Percentiles rank a stretch among this genome's conserved stretches.
These are phyloP conservation scores for Hypena proboscidalis DNA, from an alignment of 2,888 invertebrate species.

Conservation along the genomic window DNA sequence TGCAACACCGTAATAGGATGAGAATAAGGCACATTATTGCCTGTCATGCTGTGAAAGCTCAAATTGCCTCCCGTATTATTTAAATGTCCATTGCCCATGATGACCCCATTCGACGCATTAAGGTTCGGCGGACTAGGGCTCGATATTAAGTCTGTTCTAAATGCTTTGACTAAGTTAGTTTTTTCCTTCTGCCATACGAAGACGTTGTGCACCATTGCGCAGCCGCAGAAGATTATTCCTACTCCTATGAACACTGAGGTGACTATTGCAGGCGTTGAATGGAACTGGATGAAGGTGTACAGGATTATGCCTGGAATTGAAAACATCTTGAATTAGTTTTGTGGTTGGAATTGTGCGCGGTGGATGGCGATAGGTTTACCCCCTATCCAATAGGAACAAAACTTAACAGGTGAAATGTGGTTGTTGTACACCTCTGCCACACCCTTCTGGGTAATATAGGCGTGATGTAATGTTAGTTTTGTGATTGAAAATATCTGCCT, in stretches of 20 bases:
- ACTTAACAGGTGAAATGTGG: too few relatives aligned
- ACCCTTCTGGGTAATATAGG: too few relatives aligned
- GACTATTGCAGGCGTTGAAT: conserved; percentile 95
- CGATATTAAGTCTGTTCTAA: conserved; percentile 65
- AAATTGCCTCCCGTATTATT: conserved; percentile 74
- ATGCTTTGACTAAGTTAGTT: conserved; percentile 91
- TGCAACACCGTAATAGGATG: conserved; percentile 79
- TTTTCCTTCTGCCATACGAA: conserved; percentile 97
- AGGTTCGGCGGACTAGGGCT: conserved; percentile 54
- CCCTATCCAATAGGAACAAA: too few relatives aligned
- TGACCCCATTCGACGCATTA: conserved; percentile 70
- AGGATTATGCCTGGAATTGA: conserved; percentile 93
- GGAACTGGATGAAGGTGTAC: conserved; percentile 96
- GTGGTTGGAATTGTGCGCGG: conserved; percentile 25
- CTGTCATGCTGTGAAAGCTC: conserved; percentile 73
- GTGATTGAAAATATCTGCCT: too few relatives aligned
- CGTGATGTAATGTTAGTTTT: too few relatives aligned
- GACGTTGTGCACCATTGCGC: conserved; percentile 97
- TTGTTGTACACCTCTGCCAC: too few relatives aligned
- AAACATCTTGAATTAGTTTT: conserved; percentile 1
- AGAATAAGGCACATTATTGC: conserved; percentile 62
- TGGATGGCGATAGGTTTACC: too few relatives aligned
- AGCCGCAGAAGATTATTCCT: conserved; percentile 96
- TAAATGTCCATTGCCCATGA: conserved; percentile 72
- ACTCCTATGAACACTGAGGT: conserved; percentile 95